A percentile compares a stretch with the other conserved stretches of the same genome.
phyloP scores from a whole-genome alignment of 1,140 invertebrate species.

The Panagrolaimus sp. region DNA sequence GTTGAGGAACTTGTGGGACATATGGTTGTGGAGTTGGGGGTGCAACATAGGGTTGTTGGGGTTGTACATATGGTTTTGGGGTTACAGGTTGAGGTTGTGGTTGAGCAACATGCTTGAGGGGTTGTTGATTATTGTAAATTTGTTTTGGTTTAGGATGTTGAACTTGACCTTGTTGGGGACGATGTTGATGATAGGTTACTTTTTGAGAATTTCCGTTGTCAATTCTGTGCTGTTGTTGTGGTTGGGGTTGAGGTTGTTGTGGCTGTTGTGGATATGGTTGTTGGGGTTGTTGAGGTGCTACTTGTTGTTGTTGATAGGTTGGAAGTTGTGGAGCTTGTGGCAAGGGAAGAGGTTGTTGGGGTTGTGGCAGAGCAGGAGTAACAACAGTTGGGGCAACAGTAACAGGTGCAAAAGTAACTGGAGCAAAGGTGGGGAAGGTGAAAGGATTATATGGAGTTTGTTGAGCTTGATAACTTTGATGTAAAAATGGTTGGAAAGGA shows the following conservation, averaged over 20 bases:
- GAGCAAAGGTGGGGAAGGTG: constrained; percentile 27
- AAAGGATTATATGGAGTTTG: constrained; percentile 34
- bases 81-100: constrained; percentile 21
- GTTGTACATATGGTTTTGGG: not conserved
- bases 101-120: not conserved
- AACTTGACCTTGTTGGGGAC: constrained; percentile 7
- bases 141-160: constrained; percentile 14
- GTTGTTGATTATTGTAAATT: constrained; percentile 17
- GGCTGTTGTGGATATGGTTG: constrained; percentile 17
- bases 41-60: constrained; percentile 18
- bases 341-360: too few species aligned
- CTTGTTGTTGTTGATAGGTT: constrained; percentile 10
- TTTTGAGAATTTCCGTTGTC: not conserved
- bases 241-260: constrained; percentile 21
- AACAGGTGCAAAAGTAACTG: constrained; percentile 26
- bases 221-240: constrained; percentile 16
- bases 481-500: constrained; percentile 47
- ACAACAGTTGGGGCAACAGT: not conserved
- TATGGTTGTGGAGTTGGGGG: constrained; percentile 3
- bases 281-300: not conserved
- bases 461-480: constrained; percentile 27
- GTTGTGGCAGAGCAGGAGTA: not conserved
- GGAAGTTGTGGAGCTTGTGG: constrained; percentile 18
- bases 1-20: constrained; percentile 22
- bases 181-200: not conserved